A percentile compares a stretch with the other conserved stretches of the same genome.
Evolutionary conservation across 35 echinoderm and acorn worm genomes (phyloP).

Genomic region (Heliocidaris erythrogramma): DNA sequence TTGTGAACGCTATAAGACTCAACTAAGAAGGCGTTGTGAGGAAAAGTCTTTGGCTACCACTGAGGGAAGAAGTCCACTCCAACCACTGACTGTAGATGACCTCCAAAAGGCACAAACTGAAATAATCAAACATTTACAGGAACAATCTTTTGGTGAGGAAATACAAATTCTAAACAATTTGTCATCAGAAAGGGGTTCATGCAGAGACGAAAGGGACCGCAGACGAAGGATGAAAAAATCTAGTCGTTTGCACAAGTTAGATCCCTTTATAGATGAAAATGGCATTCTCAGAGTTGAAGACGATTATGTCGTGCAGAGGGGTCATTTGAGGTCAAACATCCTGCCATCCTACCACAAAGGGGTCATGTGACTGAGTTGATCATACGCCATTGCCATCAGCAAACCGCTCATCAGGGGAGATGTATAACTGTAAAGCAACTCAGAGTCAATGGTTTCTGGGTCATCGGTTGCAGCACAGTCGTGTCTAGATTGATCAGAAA

Average conservation of each 20-base stretch:
- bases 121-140: slow-evolving; percentile 57
- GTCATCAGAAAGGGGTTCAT: too few relatives aligned
- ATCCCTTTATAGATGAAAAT: slow-evolving; percentile 53
- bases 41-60: background rate
- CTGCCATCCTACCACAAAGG: slow-evolving; percentile 48
- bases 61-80: too few relatives aligned
- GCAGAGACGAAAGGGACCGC: background rate
- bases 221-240: slow-evolving; percentile 11
- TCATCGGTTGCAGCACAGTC: slow-evolving; percentile 34
- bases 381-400: slow-evolving; percentile 15
- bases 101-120: too few relatives aligned
- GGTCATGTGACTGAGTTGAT: slow-evolving; percentile 24
- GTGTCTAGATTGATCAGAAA: slow-evolving; percentile 39
- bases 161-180: too few relatives aligned
- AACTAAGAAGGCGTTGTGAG: background rate
- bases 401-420: slow-evolving; percentile 38
- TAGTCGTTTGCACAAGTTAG: slow-evolving; percentile 17
- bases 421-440: slow-evolving; percentile 55
- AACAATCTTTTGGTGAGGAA: slow-evolving; percentile 39
- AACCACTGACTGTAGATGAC: too few relatives aligned
- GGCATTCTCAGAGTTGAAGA: slow-evolving; percentile 57
- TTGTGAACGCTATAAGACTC: background rate
- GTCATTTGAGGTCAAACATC: slow-evolving; percentile 43
- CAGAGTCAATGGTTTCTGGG: slow-evolving; percentile 63
- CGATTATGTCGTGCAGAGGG: background rate